Evolutionary conservation across 2,797 vertebrate species (phyloP).

Genomic region (Emys orbicularis): DNA sequence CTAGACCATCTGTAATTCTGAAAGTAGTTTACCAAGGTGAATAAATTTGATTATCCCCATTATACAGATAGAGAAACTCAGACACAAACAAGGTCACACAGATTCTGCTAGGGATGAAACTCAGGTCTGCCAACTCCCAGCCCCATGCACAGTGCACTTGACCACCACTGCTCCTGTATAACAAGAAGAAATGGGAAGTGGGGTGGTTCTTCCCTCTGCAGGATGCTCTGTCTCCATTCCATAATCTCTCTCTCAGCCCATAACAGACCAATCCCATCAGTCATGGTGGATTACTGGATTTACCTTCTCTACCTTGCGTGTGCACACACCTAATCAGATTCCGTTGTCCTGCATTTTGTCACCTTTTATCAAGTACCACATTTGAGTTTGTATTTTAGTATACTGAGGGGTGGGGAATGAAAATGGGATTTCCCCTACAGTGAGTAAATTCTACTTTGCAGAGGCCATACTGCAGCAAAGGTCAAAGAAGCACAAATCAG

Average conservation of each 20-base stretch:
- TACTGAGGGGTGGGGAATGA: neutral
- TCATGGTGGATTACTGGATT: neutral
- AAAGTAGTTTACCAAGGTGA: neutral
- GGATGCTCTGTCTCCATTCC: neutral
- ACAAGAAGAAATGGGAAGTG: neutral
- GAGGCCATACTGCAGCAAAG: neutral
- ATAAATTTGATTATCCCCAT: neutral
- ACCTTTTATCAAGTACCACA: neutral
- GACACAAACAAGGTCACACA: neutral
- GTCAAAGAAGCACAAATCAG: conserved; percentile 37
- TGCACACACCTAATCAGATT: neutral
- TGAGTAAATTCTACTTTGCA: neutral
- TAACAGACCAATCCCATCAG: neutral
- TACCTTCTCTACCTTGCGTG: neutral
- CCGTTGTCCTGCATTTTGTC: neutral
- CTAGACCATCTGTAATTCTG: neutral
- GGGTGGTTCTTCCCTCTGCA: neutral
- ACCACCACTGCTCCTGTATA: neutral
- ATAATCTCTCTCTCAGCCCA: neutral
- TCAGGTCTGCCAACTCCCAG: neutral
- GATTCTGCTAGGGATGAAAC: neutral
- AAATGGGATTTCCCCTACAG: neutral
- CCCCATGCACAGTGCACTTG: neutral
- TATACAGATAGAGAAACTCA: neutral
- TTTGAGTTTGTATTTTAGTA: neutral